Base-by-base conservation (phyloP, 2,113 vertebrate genomes). In the Saccopteryx bilineata region DNA sequence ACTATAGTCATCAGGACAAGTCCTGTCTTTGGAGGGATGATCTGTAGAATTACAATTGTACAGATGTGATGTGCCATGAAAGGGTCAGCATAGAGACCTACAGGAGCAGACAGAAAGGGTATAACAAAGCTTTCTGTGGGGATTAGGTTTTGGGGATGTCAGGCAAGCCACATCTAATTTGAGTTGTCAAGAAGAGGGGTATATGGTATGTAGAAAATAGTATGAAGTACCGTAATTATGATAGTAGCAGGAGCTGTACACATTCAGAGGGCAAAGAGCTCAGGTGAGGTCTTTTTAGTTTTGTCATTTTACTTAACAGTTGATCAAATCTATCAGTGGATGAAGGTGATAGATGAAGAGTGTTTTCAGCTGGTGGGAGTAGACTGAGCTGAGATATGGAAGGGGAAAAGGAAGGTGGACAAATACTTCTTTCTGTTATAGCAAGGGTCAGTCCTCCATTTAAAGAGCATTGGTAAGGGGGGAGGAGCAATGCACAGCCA, bases 261-360 rank as follows among this genome's bases (percentile, higher is more conserved):
- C 13, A 52, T 87, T 87, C 11, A 72, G n/a, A 71, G 23, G 54
- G n/a, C 66, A 65, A 60, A 52, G 26, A 65, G 19, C 14, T 63
- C 26, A 56, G 18, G 60, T 50, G 12, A 39, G 46, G 3, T 83
- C 33, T 72, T 7, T 15, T 60, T 52, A 17, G 48, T 50, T 84
- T 88, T 87, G 28, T 26, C 39, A 61, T 74, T 91, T 74, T 91
- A 66, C 17, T 84, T 74, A 39, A 88, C 78, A 80, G 60, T 28
- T 19, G 3, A 80, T 68, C 65, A 65, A 66, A 14, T 33, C 28
- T 26, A 19, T 56, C 18, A 72, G 13, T 14, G 33, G n/a, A 23
- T 26, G 18, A 56, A 54, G 58, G 15, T 81, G 75, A 46, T 18
- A 13, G 7, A 23, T 33, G 39, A 61, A 87, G 31, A 80, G 17